These are phyloP conservation scores for Betta splendens DNA, from an alignment of 2,797 vertebrate genomes.

Conservation along the genomic window DNA sequence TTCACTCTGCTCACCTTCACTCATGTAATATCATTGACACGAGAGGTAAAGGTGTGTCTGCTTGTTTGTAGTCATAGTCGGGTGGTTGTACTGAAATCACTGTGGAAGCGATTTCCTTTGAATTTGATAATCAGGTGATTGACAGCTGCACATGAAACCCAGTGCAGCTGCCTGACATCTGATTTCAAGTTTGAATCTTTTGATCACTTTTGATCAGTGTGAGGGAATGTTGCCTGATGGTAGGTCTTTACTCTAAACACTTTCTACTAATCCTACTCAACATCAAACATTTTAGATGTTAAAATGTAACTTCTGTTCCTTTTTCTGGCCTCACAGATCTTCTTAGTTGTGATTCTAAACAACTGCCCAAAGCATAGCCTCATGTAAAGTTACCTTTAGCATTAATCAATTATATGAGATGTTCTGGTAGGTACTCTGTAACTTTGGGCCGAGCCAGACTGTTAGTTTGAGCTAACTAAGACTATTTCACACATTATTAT, in stretches of 20 bases:
- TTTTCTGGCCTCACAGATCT: conserved; percentile 75
- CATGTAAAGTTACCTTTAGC: neutral
- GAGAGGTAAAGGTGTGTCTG: conserved; percentile 29
- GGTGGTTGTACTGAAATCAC: conserved; percentile 61
- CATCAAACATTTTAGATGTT: conserved; percentile 30
- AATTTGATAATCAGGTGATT: conserved; percentile 50
- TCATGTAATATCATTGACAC: conserved; percentile 5
- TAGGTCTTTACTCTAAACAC: conserved; percentile 36
- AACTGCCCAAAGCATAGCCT: neutral
- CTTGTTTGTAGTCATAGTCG: conserved; percentile 66
- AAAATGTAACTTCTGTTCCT: conserved; percentile 51
- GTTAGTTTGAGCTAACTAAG: neutral
- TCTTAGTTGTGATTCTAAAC: conserved; percentile 11
- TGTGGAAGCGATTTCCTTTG: conserved; percentile 63
- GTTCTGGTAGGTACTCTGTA: neutral
- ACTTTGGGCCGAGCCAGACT: neutral
- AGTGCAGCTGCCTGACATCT: conserved; percentile 28
- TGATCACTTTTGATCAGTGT: conserved; percentile 79
- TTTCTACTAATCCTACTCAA: conserved; percentile 48
- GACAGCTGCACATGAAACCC: conserved; percentile 14
- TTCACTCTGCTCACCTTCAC: conserved; percentile 29
- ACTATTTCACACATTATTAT: neutral
- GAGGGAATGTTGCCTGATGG: conserved; percentile 76
- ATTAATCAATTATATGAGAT: too few species aligned
- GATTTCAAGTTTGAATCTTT: conserved; percentile 64